These are phyloP conservation scores for Leptinotarsa juncta DNA, from an alignment of 2,888 invertebrate genomes.

Conservation along the genomic window DNA sequence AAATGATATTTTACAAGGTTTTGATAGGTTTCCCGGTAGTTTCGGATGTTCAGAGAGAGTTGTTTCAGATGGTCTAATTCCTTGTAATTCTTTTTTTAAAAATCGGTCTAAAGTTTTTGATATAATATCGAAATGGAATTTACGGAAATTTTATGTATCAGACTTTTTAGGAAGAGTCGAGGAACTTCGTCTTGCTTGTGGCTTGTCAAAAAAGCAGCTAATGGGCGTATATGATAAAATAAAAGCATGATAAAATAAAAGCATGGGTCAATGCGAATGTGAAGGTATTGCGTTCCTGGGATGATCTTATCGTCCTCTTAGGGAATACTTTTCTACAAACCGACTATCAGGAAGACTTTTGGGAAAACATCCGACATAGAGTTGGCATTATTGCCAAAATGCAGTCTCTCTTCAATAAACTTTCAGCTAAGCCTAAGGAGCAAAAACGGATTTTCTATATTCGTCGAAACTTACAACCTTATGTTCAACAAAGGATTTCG, in stretches of 20 bases:
- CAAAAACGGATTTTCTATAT: background rate
- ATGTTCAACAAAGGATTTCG: background rate
- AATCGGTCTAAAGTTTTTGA: background rate
- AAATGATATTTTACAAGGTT: too few relatives aligned
- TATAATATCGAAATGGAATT: background rate
- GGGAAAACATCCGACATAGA: background rate
- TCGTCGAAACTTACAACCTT: background rate
- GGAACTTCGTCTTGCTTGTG: background rate
- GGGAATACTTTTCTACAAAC: background rate
- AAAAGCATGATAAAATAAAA: background rate
- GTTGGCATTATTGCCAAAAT: background rate
- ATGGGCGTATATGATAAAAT: background rate
- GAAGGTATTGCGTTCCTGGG: background rate
- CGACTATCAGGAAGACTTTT: background rate
- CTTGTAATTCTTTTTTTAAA: background rate
- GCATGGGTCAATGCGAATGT: background rate
- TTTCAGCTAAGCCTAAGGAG: background rate
- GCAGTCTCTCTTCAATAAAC: background rate
- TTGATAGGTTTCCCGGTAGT: too few relatives aligned
- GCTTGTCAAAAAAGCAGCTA: background rate
- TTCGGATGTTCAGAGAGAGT: background rate
- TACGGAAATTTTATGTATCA: background rate
- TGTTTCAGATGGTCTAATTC: too few relatives aligned
- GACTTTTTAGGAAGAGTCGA: background rate
- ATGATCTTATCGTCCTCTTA: background rate